Base-by-base conservation (phyloP, 2,797 vertebrate genomes). In the Cygnus olor region DNA sequence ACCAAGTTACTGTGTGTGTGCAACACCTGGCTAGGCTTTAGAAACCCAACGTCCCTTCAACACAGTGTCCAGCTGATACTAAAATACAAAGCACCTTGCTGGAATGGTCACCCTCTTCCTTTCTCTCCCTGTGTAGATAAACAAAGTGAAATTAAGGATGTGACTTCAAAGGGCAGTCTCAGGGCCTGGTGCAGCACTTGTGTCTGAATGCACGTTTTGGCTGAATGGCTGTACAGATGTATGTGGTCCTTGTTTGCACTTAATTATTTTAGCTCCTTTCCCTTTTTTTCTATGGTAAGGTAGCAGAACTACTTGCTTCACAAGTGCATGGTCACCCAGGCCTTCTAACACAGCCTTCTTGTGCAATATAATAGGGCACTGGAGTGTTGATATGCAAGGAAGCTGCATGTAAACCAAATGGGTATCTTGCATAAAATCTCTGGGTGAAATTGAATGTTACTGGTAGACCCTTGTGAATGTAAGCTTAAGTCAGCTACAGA, bases 241-340 rank as follows among this genome's bases (percentile, higher is more conserved):
- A 5, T n/a, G 54, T 74, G 76, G 7, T 69, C 47, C 40, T 91
- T 71, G 30, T 94, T 90, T 90, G 53, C 45, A 51, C 85, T 63
- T 79, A 25, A 60, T 83, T 73, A 14, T 42, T 91, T 36, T 53
- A 64, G 51, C 84, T 2, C 40, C 63, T 91, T 89, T 56, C 73
- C 27, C 21, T 27, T 61, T 93, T 66, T 78, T 1, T 27, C 30
- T 64, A 11, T 70, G 19, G 28, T 80, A 32, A 65, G 53, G 30
- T 78, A 83, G 22, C 20, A 69, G 45, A 73, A 45, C 60, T 54
- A 9, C 49, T 74, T 53, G 14, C 44, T 63, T 65, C 27, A 38
- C 45, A 36, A 20, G 21, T 78, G 32, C 9, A 2, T 70, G 30
- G 51, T 65, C 63, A n/a, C 47, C 85, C 49, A 44, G 36, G n/a